These are phyloP conservation scores for Petrophora chlorosata DNA, from an alignment of 2,888 invertebrate species.

Conservation along the genomic window DNA sequence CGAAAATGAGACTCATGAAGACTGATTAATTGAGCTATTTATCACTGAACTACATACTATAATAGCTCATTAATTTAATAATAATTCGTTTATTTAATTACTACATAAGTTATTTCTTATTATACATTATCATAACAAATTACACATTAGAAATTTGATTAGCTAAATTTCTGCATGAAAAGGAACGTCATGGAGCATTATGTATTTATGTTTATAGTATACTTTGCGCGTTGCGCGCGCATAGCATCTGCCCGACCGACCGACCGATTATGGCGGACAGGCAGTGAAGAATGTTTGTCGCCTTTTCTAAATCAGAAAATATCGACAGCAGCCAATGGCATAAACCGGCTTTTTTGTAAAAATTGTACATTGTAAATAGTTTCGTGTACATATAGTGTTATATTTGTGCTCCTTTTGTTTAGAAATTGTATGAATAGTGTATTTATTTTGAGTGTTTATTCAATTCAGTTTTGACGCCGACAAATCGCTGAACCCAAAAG, in stretches of 20 bases:
- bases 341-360: slow-evolving; percentile 85
- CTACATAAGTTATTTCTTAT: too few species aligned
- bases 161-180: slow-evolving; percentile 15
- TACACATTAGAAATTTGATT: background rate
- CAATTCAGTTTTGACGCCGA: slow-evolving; percentile 86
- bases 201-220: slow-evolving; percentile 77
- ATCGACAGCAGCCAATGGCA: slow-evolving; percentile 87
- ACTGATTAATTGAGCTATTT: too few species aligned
- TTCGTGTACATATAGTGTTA: slow-evolving; percentile 89
- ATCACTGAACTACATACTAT: background rate
- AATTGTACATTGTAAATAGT: slow-evolving; percentile 89
- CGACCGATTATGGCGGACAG: slow-evolving; percentile 83
- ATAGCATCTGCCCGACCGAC: slow-evolving; percentile 68
- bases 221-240: slow-evolving; percentile 83
- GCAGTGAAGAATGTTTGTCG: slow-evolving; percentile 81
- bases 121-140: background rate
- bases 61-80: too few species aligned
- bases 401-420: slow-evolving; percentile 86
- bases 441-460: slow-evolving; percentile 83
- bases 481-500: slow-evolving; percentile 70
- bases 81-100: too few species aligned
- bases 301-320: slow-evolving; percentile 84
- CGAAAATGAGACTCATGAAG: too few species aligned
- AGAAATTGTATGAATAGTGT: slow-evolving; percentile 85
- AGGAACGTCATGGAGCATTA: slow-evolving; percentile 30